Base-by-base conservation (phyloP, 2,888 invertebrate species). In the Dusona sp. region DNA sequence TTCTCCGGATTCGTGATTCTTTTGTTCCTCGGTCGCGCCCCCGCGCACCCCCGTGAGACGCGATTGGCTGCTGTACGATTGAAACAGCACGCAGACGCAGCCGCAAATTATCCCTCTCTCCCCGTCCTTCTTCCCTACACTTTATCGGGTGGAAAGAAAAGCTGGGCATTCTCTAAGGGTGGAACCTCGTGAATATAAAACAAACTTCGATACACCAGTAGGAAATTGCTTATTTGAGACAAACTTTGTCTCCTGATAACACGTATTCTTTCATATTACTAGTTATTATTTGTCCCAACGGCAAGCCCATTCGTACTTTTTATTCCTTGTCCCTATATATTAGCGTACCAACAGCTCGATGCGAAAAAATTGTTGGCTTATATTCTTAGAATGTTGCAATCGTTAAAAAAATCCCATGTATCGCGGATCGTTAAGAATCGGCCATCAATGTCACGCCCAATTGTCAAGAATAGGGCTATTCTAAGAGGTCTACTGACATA, bases 81-180 rank as follows among this genome's bases (percentile, higher is more conserved):
- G 89, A 90, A 88, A 89, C 92, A 92, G 91, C 93, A 92, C 93
- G 93, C 93, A 93, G 93, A 84, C 93, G 93, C 93, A 89, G 83
- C 91, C 90, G 89, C 91, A 91, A 92, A 92, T 92, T 91, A 93
- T 92, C 89, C 91, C 90, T n/a, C 90, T 89, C 82, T 22, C 57
- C 51, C 51, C 45, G 16, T 19, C 54, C 61, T 29, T 22, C 54
- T 3, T 16, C 51, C 19, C 54, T 64, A 29, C 54, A 51, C 29
- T 36, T 22, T n/a, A 19, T 19, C 29, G 54, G 25, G 68, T 22
- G 70, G 74, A 36, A 79, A 80, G 85, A 79, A 83, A 84, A 70
- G 85, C 84, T 84, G 82, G 68, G 80, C 74, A 57, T 42, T 64
- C 81, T 51, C 33, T 9, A 61, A 87, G 92, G 91, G 91, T 92